Evolutionary conservation across 1,140 invertebrate species (phyloP).

Genomic region (Neodiprion virginianus): DNA sequence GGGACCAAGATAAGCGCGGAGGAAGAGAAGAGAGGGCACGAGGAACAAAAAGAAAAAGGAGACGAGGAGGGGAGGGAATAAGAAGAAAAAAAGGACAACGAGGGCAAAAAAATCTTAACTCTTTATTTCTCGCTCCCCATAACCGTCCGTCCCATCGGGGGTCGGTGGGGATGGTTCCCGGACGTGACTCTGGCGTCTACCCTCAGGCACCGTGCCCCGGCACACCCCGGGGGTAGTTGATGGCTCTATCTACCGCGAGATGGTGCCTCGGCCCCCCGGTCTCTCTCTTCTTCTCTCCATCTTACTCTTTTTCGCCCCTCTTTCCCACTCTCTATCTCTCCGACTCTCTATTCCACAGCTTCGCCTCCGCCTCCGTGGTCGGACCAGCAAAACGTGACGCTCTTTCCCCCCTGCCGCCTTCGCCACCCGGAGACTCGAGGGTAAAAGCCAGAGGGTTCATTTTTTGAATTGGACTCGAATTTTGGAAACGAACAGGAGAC

Average conservation of each 20-base stretch:
- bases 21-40: not conserved
- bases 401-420: too few relatives aligned
- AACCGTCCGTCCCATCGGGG: constrained; percentile 11
- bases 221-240: constrained; percentile 10
- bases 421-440: too few relatives aligned
- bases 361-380: too few relatives aligned
- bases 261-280: not conserved
- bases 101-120: constrained; percentile 4
- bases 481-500: too few relatives aligned
- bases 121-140: constrained; percentile 16
- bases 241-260: constrained; percentile 14
- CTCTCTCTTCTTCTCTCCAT: not conserved
- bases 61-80: not conserved
- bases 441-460: too few relatives aligned
- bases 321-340: not conserved
- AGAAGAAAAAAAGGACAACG: constrained; percentile 5
- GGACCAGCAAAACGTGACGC: too few relatives aligned
- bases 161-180: constrained; percentile 3
- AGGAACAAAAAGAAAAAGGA: not conserved
- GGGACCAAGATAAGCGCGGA: not conserved
- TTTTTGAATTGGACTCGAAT: too few relatives aligned
- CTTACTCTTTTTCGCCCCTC: not conserved
- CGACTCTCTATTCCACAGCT: not conserved
- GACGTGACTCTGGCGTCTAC: constrained; percentile 10
- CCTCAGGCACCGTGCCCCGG: not conserved